phyloP scores from a whole-genome alignment of 2,797 vertebrate genomes.

The Gymnoscopelus braueri region DNA sequence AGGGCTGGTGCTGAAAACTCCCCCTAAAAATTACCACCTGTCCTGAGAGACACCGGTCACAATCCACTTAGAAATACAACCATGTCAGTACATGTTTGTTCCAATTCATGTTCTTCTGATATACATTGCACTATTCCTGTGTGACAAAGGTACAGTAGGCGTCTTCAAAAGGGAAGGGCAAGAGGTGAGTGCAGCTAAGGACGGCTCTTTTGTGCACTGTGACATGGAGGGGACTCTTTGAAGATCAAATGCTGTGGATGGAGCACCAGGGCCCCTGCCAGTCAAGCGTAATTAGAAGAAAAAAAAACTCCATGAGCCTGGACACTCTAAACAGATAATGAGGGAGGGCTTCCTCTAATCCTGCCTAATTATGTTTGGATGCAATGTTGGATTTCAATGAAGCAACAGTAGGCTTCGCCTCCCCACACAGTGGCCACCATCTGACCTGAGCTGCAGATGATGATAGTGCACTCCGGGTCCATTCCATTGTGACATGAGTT shows the following conservation, averaged over 20 bases:
- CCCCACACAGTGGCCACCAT: constrained; percentile 3
- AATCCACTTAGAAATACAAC: too few relatives aligned
- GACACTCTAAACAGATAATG: constrained; percentile 75
- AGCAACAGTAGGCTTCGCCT: constrained; percentile 31
- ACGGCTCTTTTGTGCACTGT: constrained; percentile 49
- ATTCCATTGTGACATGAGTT: neutral
- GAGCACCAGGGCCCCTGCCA: constrained; percentile 60
- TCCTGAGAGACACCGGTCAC: too few relatives aligned
- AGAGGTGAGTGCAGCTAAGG: constrained; percentile 46
- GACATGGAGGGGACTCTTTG: constrained; percentile 69
- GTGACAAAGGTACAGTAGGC: too few relatives aligned
- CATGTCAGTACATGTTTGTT: too few relatives aligned
- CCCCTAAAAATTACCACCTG: too few relatives aligned
- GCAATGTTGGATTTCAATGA: constrained; percentile 63
- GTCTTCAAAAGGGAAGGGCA: constrained; percentile 15
- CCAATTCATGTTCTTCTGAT: too few relatives aligned
- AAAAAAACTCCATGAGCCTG: constrained; percentile 64
- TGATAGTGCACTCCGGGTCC: neutral
- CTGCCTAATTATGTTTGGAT: constrained; percentile 74
- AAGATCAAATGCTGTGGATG: constrained; percentile 74
- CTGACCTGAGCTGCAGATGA: constrained; percentile 19
- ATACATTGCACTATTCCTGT: too few relatives aligned
- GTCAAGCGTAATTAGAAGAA: constrained; percentile 71
- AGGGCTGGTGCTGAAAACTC: too few relatives aligned
- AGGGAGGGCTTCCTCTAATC: constrained; percentile 73